Evolutionary conservation across 2,888 invertebrate species (phyloP).

Genomic region (Drosophila infuscata): DNA sequence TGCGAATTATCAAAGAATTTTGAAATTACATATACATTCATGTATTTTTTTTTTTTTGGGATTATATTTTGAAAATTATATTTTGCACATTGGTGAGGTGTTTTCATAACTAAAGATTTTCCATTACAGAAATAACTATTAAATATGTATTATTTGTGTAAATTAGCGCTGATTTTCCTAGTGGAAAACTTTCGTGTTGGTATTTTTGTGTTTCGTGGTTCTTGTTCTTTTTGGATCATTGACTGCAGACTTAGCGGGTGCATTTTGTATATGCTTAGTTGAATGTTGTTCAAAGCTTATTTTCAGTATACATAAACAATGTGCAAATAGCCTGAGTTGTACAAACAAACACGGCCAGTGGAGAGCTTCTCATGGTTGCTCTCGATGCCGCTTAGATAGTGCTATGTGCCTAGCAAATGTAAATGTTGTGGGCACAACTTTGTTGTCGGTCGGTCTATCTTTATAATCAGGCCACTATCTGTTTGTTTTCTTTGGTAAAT

Average conservation of each 20-base stretch:
- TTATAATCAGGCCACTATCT: slow-evolving; percentile 59
- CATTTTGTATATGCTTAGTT: slow-evolving; percentile 22
- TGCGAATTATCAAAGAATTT: background rate
- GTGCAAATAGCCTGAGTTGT: slow-evolving; percentile 31
- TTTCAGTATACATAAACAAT: slow-evolving; percentile 29
- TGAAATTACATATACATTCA: background rate
- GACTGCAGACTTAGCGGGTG: slow-evolving; percentile 11
- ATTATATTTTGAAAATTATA: background rate
- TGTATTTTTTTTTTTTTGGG: background rate
- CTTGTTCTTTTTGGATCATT: slow-evolving; percentile 14
- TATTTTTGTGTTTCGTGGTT: background rate
- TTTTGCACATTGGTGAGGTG: background rate
- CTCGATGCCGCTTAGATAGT: slow-evolving; percentile 15
- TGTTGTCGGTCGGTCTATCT: slow-evolving; percentile 45
- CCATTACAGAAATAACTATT: background rate
- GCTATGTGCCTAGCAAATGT: slow-evolving; percentile 2
- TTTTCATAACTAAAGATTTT: background rate
- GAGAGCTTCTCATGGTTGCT: slow-evolving; percentile 17
- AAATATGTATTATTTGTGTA: background rate
- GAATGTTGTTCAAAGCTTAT: slow-evolving; percentile 17
- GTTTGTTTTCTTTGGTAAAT: slow-evolving; percentile 56
- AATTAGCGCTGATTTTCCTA: background rate
- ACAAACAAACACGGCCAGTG: slow-evolving; percentile 27
- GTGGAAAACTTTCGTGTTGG: background rate
- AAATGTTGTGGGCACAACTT: slow-evolving; percentile 18